Conservation (phyloP, 2,888 invertebrate species). For the Tinea pellionella region DNA sequence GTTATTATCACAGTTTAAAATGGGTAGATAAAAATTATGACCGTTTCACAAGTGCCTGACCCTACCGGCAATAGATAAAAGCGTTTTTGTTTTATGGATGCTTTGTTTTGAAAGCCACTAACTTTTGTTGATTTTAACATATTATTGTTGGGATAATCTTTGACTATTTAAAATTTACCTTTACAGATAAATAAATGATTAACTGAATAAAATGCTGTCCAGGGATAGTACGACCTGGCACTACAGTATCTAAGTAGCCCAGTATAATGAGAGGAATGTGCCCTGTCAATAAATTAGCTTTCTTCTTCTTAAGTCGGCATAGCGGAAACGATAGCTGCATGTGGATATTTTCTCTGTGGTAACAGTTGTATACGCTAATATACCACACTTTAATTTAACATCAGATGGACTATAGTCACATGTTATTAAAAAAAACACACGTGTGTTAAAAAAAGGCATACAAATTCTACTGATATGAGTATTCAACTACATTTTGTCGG, state of each 20-base stretch:
- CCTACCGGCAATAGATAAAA: neutral
- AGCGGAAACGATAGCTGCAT: too few species aligned
- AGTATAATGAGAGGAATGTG: too few species aligned
- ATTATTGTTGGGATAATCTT: slow-evolving; percentile 2
- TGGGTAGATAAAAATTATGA: neutral
- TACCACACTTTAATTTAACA: too few species aligned
- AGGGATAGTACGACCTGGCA: too few species aligned
- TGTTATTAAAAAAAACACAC: slow-evolving; percentile 13
- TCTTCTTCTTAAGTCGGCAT: too few species aligned
- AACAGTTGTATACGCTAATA: too few species aligned
- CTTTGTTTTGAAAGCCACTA: slow-evolving; percentile 8
- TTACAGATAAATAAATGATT: neutral
- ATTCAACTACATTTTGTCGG: slow-evolving; percentile 28
- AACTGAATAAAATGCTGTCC: too few species aligned
- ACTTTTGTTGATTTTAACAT: slow-evolving; percentile 11
- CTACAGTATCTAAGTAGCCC: too few species aligned
- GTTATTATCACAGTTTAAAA: neutral
- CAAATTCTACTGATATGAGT: slow-evolving; percentile 25
- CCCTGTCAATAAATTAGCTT: too few species aligned
- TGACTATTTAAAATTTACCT: neutral
- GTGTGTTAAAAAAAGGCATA: slow-evolving; percentile 15
- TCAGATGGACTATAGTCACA: too few species aligned
- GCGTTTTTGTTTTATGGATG: neutral
- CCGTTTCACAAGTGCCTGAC: neutral
- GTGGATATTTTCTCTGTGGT: too few species aligned